A percentile compares a stretch with the other conserved stretches of the same genome.
Conservation (phyloP, 2,797 vertebrate genomes). For the Acanthurus tractus region DNA sequence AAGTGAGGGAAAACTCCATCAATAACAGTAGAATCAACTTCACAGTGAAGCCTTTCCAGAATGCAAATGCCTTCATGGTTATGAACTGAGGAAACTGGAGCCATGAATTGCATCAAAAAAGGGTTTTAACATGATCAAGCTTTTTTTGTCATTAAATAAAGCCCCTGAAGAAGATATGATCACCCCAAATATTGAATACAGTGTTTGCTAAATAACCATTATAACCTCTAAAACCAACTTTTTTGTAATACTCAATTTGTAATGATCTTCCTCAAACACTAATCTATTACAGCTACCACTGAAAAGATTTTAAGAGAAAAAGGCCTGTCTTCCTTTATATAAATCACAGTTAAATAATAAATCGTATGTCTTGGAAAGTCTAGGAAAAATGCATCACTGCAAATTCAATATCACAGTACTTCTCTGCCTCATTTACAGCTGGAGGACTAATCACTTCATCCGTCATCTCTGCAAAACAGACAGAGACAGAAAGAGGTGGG, state of each 20-base stretch:
- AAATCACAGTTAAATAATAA: conserved; percentile 44
- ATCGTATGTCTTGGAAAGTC: conserved; percentile 31
- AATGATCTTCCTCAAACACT: neutral
- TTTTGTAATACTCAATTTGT: neutral
- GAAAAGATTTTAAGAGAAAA: conserved; percentile 20
- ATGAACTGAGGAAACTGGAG: neutral
- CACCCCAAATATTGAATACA: neutral
- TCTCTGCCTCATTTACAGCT: conserved; percentile 49
- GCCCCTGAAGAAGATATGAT: neutral
- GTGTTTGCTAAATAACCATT: neutral
- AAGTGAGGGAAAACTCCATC: too few relatives aligned
- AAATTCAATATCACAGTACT: conserved; percentile 47
- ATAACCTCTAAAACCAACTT: neutral
- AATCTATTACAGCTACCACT: conserved; percentile 4
- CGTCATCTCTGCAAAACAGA: conserved; percentile 45
- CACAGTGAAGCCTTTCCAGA: neutral
- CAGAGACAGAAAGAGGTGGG: conserved; percentile 1
- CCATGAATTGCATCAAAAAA: neutral
- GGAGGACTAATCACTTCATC: conserved; percentile 47
- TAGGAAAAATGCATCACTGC: conserved; percentile 29
- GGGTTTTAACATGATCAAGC: neutral
- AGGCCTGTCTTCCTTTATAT: conserved; percentile 7
- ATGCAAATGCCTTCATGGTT: conserved; percentile 1
- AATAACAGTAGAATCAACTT: too few relatives aligned
- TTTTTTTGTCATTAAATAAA: neutral